Conservation (phyloP, 92 coral and sea anemone genomes). For the Phymanthus crucifer region DNA sequence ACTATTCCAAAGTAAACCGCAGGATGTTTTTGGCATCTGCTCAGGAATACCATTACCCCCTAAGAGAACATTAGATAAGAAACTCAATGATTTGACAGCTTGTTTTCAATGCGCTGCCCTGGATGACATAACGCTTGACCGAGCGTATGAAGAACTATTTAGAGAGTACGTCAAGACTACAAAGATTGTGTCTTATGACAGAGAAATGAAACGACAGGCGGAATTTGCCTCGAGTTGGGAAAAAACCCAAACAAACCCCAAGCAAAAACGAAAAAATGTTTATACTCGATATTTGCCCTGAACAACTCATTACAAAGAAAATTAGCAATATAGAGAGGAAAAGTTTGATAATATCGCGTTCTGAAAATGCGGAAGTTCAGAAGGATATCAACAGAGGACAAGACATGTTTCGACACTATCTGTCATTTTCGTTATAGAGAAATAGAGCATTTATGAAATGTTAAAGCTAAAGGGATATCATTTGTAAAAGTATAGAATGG, state of each 20-base stretch:
- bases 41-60: not conserved
- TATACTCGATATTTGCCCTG: constrained; percentile 1
- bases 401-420: too few relatives aligned
- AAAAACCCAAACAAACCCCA: not conserved
- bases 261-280: not conserved
- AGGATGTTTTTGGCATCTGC: not conserved
- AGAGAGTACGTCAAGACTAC: constrained; percentile 26
- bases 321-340: too few relatives aligned
- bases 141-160: constrained; percentile 48
- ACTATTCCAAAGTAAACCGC: not conserved
- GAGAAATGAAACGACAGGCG: constrained; percentile 15
- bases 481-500: too few relatives aligned
- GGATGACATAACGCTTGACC: constrained; percentile 57
- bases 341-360: too few relatives aligned
- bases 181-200: not conserved
- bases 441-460: too few relatives aligned
- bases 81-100: constrained; percentile 31
- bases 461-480: too few relatives aligned
- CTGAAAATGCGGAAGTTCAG: too few relatives aligned
- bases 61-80: constrained; percentile 26
- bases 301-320: too few relatives aligned
- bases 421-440: too few relatives aligned
- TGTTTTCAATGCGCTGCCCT: constrained; percentile 51
- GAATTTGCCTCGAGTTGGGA: constrained; percentile 41
- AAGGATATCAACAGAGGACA: too few relatives aligned